Evolutionary conservation across 2,113 vertebrate genomes (phyloP).

Genomic region (Sorex fumeus): DNA sequence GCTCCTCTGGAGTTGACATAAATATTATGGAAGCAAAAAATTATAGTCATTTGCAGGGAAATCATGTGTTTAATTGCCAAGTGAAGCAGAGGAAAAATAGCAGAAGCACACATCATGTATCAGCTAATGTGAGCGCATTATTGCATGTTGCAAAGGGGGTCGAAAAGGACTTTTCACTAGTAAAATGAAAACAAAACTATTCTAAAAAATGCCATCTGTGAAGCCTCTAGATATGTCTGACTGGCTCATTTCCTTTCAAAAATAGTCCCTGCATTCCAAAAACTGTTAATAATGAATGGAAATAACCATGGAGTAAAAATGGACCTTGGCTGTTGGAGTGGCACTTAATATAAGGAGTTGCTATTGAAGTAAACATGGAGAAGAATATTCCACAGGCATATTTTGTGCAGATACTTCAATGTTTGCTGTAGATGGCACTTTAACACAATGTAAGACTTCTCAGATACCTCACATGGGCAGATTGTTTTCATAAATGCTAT

Average conservation of each 20-base stretch:
- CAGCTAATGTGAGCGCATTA: constrained; percentile 83
- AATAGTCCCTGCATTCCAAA: constrained; percentile 79
- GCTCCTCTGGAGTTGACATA: constrained; percentile 85
- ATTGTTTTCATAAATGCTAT: constrained; percentile 13
- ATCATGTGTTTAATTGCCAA: constrained; percentile 86
- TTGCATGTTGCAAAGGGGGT: constrained; percentile 81
- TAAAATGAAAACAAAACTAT: constrained; percentile 80
- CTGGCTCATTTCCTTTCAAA: constrained; percentile 83
- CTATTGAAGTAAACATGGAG: constrained; percentile 42
- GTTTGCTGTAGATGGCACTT: constrained; percentile 78
- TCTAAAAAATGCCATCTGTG: constrained; percentile 83
- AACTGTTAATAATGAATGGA: constrained; percentile 78
- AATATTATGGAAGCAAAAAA: constrained; percentile 87
- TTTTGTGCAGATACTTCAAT: constrained; percentile 1
- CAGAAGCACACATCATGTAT: constrained; percentile 83
- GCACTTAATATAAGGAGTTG: constrained; percentile 48
- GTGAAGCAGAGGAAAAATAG: constrained; percentile 84
- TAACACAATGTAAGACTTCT: constrained; percentile 55
- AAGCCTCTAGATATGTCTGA: constrained; percentile 80
- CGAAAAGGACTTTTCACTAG: constrained; percentile 80
- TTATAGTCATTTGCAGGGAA: constrained; percentile 86
- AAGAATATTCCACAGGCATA: neutral
- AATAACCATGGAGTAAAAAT: constrained; percentile 73
- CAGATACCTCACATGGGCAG: neutral
- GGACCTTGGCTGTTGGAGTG: constrained; percentile 57